These are phyloP conservation scores for Drosophila santomea DNA, from an alignment of 1,140 invertebrate species.

Conservation along the genomic window DNA sequence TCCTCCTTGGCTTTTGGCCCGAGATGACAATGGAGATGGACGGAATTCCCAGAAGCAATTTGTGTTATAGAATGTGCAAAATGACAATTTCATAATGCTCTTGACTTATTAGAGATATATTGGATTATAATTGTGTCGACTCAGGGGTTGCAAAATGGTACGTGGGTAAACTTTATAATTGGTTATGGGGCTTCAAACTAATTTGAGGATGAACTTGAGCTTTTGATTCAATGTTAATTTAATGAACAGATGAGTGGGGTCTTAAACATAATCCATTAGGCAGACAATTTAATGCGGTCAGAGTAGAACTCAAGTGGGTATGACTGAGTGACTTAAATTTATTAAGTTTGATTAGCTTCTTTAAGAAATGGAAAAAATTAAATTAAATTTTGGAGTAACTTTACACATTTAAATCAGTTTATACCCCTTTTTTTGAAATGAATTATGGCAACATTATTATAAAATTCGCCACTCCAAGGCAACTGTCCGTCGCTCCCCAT, in stretches of 20 bases:
- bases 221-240: slow-evolving; percentile 36
- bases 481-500: not conserved
- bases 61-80: slow-evolving; percentile 39
- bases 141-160: slow-evolving; percentile 20
- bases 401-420: too few relatives aligned
- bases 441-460: too few relatives aligned
- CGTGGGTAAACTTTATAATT: slow-evolving; percentile 45
- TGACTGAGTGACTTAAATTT: slow-evolving; percentile 2
- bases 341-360: slow-evolving; percentile 7
- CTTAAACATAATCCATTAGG: slow-evolving; percentile 33
- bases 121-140: slow-evolving; percentile 41
- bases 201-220: slow-evolving; percentile 29
- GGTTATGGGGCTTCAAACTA: slow-evolving; percentile 17
- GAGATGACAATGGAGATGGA: slow-evolving; percentile 26
- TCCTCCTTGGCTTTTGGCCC: not conserved
- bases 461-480: too few relatives aligned
- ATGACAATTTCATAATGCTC: slow-evolving; percentile 50
- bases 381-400: too few relatives aligned
- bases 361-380: too few relatives aligned
- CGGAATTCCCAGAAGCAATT: slow-evolving; percentile 47
- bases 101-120: slow-evolving; percentile 51
- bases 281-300: slow-evolving; percentile 22
- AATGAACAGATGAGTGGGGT: slow-evolving; percentile 11
- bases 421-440: too few relatives aligned
- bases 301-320: not conserved